Conservation (phyloP, 2,888 invertebrate species). For the Temnothorax rugatulus region DNA sequence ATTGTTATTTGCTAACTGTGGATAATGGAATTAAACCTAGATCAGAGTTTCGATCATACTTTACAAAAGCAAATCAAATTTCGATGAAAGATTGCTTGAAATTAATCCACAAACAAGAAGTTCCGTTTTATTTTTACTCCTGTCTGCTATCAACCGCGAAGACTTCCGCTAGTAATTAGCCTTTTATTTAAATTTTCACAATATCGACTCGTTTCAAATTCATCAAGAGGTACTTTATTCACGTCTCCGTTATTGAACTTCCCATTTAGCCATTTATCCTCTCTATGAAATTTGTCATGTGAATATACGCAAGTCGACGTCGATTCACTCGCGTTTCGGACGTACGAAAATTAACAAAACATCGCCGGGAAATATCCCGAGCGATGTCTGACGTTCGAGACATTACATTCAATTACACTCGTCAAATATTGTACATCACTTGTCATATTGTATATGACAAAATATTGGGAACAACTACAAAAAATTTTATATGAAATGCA, state of each 20-base stretch:
- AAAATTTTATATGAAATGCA: background rate
- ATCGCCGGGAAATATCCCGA: background rate
- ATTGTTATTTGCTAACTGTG: background rate
- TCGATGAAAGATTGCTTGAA: background rate
- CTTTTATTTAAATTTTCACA: background rate
- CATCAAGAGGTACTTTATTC: background rate
- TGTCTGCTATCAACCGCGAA: background rate
- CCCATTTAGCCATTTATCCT: background rate
- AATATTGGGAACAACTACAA: background rate
- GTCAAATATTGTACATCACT: background rate
- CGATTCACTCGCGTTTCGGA: background rate
- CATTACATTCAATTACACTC: background rate
- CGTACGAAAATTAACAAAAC: constrained; percentile 11
- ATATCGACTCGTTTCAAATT: constrained; percentile 16
- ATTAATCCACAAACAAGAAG: background rate
- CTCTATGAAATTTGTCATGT: background rate
- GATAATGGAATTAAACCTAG: background rate
- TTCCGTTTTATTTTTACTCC: background rate
- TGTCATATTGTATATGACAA: background rate
- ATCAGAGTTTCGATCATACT: background rate
- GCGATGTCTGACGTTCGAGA: background rate
- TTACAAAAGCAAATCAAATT: background rate
- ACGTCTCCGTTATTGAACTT: background rate
- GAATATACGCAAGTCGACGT: background rate
- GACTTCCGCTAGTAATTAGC: background rate